Percentiles rank a stretch among this genome's conserved stretches.
These are phyloP conservation scores for Poeciliopsis infans DNA, from an alignment of 2,797 vertebrate species.

Conservation along the genomic window DNA sequence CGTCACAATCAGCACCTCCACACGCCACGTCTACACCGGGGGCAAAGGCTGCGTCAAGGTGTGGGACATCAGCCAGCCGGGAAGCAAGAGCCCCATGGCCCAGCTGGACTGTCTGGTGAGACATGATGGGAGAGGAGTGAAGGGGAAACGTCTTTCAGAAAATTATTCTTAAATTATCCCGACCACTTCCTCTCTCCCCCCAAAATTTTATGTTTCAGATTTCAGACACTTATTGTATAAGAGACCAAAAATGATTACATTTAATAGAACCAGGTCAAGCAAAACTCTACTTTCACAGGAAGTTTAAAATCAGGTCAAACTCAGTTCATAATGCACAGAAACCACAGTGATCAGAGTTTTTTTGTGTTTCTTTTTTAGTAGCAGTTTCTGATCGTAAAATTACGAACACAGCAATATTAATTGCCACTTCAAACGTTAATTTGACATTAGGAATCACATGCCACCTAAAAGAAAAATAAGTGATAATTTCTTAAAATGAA, in stretches of 20 bases:
- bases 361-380: not conserved
- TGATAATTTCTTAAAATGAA: not conserved
- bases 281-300: not conserved
- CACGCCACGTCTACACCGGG: conserved; percentile 80
- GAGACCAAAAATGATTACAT: not conserved
- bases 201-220: not conserved
- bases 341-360: not conserved
- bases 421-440: not conserved
- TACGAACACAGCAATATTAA: not conserved
- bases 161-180: not conserved
- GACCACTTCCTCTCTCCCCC: not conserved
- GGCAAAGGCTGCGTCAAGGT: conserved; percentile 74
- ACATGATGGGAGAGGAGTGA: not conserved
- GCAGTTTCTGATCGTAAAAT: not conserved
- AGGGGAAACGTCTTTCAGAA: not conserved
- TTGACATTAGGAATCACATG: not conserved
- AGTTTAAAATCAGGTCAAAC: not conserved
- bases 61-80: conserved; percentile 79
- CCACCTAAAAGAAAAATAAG: not conserved
- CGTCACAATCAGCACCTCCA: conserved; percentile 89
- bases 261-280: not conserved
- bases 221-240: not conserved
- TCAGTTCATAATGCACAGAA: not conserved
- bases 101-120: conserved; percentile 81
- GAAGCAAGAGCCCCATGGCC: conserved; percentile 77